Evolutionary conservation across 1,140 invertebrate genomes (phyloP).

Genomic region (Bombus impatiens): DNA sequence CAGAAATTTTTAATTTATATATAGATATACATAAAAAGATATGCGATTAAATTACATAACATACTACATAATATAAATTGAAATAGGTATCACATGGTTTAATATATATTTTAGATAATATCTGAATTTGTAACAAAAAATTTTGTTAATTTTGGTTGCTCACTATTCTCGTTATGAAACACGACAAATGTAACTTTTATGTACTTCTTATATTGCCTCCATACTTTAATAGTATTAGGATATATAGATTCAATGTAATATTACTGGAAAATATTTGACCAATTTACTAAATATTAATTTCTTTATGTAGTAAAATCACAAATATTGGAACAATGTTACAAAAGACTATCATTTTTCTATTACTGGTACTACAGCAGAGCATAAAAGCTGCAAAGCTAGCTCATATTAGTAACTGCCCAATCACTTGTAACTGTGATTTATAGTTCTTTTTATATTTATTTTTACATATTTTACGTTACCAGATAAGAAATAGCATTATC

Average conservation of each 20-base stretch:
- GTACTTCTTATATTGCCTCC: constrained; percentile 21
- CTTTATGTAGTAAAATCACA: constrained; percentile 1
- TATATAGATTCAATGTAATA: constrained; percentile 19
- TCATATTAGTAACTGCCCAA: constrained; percentile 43
- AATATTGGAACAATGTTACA: neutral
- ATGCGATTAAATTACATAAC: constrained; percentile 6
- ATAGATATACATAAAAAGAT: neutral
- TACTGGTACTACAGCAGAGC: constrained; percentile 15
- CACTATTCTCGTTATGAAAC: constrained; percentile 15
- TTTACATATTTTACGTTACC: constrained; percentile 51
- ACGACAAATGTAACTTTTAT: constrained; percentile 10
- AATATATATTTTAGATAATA: constrained; percentile 38
- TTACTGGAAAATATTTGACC: constrained; percentile 18
- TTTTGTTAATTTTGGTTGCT: constrained; percentile 17
- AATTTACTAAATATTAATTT: constrained; percentile 42
- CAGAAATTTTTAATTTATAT: constrained; percentile 25
- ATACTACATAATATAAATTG: constrained; percentile 26
- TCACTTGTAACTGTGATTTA: constrained; percentile 54
- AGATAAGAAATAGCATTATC: constrained; percentile 35
- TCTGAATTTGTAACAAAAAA: constrained; percentile 5
- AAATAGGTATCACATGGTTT: constrained; percentile 22
- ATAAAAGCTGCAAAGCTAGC: constrained; percentile 28
- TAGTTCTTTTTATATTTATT: constrained; percentile 58
- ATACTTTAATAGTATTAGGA: constrained; percentile 23
- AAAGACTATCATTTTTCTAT: neutral